Conservation (phyloP, 2,797 vertebrate species). For the Hypotaenidia okinawae region DNA sequence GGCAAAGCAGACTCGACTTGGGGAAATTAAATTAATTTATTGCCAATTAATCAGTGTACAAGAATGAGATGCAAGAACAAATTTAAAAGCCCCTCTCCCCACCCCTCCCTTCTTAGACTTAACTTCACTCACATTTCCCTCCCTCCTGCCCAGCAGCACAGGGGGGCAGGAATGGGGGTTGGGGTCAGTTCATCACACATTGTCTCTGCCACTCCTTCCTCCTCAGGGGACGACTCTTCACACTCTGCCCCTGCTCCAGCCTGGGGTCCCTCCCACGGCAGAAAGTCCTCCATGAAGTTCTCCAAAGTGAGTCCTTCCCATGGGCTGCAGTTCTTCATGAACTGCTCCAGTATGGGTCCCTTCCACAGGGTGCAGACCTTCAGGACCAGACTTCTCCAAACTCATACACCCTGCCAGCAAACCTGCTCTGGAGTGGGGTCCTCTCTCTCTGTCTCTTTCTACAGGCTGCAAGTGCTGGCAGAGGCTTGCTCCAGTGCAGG, state of each 20-base stretch:
- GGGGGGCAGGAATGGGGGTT: too few relatives aligned
- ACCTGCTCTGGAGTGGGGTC: neutral
- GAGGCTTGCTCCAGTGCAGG: too few relatives aligned
- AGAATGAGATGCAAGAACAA: neutral
- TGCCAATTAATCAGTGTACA: neutral
- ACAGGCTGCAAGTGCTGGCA: neutral
- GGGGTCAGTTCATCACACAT: too few relatives aligned
- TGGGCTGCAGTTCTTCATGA: rapidly evolving
- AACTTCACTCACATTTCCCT: neutral
- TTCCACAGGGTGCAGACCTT: rapidly evolving
- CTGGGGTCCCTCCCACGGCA: rapidly evolving
- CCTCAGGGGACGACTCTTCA: neutral
- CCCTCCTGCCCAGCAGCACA: too few relatives aligned
- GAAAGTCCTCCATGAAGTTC: neutral
- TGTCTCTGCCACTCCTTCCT: neutral
- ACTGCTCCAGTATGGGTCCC: rapidly evolving
- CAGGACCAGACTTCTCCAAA: neutral
- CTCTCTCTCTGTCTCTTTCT: neutral
- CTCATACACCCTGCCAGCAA: neutral
- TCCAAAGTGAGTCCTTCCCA: rapidly evolving
- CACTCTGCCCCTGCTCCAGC: neutral
- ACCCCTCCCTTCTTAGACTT: neutral
- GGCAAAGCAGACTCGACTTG: neutral
- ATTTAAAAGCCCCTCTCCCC: neutral
- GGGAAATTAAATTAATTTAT: neutral